Base-by-base conservation (phyloP, 2,113 vertebrate species). In the Hucho hucho region DNA sequence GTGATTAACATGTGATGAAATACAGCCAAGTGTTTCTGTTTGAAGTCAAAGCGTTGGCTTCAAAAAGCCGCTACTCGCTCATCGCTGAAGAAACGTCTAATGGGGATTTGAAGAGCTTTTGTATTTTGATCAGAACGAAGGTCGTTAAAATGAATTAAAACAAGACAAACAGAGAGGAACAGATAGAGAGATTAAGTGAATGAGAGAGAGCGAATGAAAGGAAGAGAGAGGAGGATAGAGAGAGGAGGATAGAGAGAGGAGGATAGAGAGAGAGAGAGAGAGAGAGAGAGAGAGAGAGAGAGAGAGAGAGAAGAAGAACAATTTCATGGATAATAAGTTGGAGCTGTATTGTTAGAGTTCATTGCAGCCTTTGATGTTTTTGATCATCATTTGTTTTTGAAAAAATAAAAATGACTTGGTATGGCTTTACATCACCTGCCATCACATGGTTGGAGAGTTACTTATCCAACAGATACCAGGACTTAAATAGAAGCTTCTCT, bases 1-100 rank as follows among this genome's bases (percentile, higher is more conserved):
- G 79, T 84, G 82, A 90, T 90, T 81, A 84, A 80, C 83, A 84
- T 83, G 78, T 80, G 82, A 87, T 82, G 76, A 78, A 86, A 80
- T 67, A 28, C 43, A 75, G 68, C 59, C 74, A 61, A 75, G 73
- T 63, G 29, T 68, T 79, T 80, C 53, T 74, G 73, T 87, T 85
- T 83, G 77, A 87, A 82, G 71, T 78, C 79, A 25, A 16, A 43
- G 75, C 58, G n/a, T 84, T 73, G 74, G 58, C 26, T 81, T 85
- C 66, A n/a, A 69, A 76, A 63, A 61, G 69, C 49, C 32, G 77
- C 72, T 65, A 64, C 72, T 66, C 53, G 32, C 74, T 80, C 43
- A 71, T 69, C 47, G 1, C 53, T 49, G 25, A 77, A 67, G 72
- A 75, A 72, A 43, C 12, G 68, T 61, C 76, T 84, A 83, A 82